phyloP scores from a whole-genome alignment of 2,888 invertebrate species.

The Cancer borealis region DNA sequence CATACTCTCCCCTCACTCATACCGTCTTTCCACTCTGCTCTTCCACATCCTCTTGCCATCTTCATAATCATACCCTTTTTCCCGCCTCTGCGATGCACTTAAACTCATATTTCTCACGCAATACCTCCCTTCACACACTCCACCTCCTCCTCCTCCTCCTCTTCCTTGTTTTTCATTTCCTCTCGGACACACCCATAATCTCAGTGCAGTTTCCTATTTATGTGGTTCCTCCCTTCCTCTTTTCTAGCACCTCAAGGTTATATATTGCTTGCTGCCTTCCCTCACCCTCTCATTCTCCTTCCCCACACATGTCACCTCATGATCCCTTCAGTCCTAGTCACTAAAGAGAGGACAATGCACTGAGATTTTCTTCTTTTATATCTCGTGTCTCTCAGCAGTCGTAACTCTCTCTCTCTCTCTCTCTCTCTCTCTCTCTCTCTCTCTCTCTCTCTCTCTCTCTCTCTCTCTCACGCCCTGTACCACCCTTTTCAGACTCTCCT shows the following conservation, averaged over 20 bases:
- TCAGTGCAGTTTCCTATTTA: background rate
- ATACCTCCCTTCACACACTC: background rate
- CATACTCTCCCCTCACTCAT: background rate
- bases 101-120: background rate
- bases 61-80: background rate
- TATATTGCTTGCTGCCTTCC: background rate
- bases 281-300: constrained; percentile 17
- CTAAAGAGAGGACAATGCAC: no score
- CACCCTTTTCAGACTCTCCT: no score
- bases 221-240: constrained; percentile 10
- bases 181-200: background rate
- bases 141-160: background rate
- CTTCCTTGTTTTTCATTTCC: no score
- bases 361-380: no score
- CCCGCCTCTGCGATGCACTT: background rate
- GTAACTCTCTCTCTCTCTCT: background rate
- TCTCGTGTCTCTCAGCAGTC: background rate
- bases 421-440: constrained; percentile 20
- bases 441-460: background rate
- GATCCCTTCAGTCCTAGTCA: no score
- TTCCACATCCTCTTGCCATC: background rate
- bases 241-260: background rate
- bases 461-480: no score
- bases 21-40: background rate
- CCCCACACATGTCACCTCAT: background rate